Conservation (phyloP, 2,797 vertebrate species). For the Sylvilagus floridanus region DNA sequence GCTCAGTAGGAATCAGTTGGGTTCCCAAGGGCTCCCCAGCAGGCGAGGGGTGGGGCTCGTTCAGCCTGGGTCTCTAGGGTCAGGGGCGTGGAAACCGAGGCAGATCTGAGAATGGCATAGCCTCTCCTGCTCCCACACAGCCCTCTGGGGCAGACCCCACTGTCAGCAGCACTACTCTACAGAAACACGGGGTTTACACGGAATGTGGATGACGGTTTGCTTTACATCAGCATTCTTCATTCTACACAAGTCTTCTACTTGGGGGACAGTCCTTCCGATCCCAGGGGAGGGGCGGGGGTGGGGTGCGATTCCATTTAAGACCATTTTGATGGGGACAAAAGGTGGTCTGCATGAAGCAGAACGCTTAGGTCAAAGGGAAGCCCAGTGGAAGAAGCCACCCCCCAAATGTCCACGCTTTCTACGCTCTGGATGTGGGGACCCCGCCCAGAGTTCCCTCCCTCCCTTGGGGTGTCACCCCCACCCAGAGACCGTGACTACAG, state of each 20-base stretch:
- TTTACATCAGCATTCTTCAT: constrained; percentile 52
- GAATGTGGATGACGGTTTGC: constrained; percentile 54
- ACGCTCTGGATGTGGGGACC: neutral
- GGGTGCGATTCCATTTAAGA: neutral
- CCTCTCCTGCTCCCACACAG: neutral
- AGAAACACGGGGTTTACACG: constrained; percentile 61
- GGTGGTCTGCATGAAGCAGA: neutral
- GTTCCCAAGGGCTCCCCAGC: neutral
- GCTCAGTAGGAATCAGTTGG: neutral
- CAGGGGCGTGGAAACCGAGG: neutral
- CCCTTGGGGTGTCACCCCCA: neutral
- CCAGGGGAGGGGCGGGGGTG: neutral
- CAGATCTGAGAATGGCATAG: neutral
- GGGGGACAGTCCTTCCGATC: constrained; percentile 1
- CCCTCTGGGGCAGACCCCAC: neutral
- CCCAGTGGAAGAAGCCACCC: neutral
- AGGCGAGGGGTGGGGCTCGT: neutral
- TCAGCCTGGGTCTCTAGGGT: neutral
- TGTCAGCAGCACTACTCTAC: constrained; percentile 61
- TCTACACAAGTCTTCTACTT: constrained; percentile 55
- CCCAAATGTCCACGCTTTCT: neutral
- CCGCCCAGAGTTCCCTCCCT: neutral
- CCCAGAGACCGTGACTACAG: neutral
- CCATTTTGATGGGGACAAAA: neutral
- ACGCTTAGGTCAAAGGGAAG: neutral